Evolutionary conservation across 1,140 invertebrate genomes (phyloP).

Genomic region (Anastrepha obliqua): DNA sequence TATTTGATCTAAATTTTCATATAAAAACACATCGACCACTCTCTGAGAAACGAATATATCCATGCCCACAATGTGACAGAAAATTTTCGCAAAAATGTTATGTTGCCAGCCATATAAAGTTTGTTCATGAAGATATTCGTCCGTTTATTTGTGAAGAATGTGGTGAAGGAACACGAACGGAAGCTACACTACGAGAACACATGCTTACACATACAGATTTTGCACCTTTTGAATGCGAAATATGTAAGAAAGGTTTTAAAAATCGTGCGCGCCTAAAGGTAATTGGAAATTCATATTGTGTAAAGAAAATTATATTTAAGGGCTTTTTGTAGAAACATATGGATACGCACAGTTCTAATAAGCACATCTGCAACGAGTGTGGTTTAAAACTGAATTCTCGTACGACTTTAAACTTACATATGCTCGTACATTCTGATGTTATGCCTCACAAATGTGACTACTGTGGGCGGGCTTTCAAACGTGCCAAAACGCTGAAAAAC

Average conservation of each 20-base stretch:
- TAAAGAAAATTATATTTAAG: not conserved
- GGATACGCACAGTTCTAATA: slow-evolving; percentile 75
- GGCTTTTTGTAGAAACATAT: slow-evolving; percentile 61
- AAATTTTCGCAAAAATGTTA: slow-evolving; percentile 66
- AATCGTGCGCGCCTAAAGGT: slow-evolving; percentile 63
- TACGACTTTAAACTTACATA: slow-evolving; percentile 75
- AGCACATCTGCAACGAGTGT: slow-evolving; percentile 75
- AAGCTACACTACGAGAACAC: slow-evolving; percentile 75
- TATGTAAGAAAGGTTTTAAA: slow-evolving; percentile 75
- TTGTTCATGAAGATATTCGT: slow-evolving; percentile 73
- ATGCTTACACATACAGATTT: slow-evolving; percentile 75
- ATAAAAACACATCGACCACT: slow-evolving; percentile 35
- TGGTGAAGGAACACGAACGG: slow-evolving; percentile 73
- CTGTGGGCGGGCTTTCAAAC: slow-evolving; percentile 61
- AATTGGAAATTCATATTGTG: not conserved
- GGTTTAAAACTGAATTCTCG: slow-evolving; percentile 75
- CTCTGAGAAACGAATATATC: slow-evolving; percentile 64
- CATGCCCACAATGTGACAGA: slow-evolving; percentile 66
- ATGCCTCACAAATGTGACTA: slow-evolving; percentile 74
- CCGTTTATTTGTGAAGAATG: slow-evolving; percentile 76
- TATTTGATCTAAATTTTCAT: slow-evolving; percentile 45
- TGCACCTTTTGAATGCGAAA: slow-evolving; percentile 74
- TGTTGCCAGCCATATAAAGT: slow-evolving; percentile 70
- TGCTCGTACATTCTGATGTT: slow-evolving; percentile 75
- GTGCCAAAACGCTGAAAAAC: slow-evolving; percentile 67